Base-by-base conservation (phyloP, 1,140 invertebrate species). In the Apis laboriosa region DNA sequence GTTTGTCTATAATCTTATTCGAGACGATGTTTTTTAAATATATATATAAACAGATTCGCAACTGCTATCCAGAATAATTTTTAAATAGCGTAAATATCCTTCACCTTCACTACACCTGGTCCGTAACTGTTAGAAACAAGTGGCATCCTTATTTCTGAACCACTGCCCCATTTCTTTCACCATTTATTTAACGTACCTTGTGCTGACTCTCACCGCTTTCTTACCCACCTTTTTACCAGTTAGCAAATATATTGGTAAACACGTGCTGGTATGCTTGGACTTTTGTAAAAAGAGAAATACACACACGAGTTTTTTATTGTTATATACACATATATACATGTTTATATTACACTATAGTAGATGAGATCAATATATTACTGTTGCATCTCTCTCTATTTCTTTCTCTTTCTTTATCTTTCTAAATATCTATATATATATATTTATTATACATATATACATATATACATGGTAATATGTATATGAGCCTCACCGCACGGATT, bases 201-300 rank as follows among this genome's bases (percentile, higher is more conserved):
- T 88, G 92, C 90, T 93, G 87, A 93, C 76, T 92, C 72, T 92
- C 91, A 93, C 92, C 78, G 93, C 92, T 93, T 89, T 92, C 89
- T 91, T 91, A 84, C 61, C 88, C 85, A 92, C 88, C 88, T 90
- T 90, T 91, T 88, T n/a, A 88, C 85, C 83, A 90, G 73, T 92
- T 92, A 91, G 92, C 84, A 90, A 88, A 85, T 84, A 83, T 84
- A 72, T 89, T 87, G 85, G 68, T 88, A 90, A 43, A 90, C 83
- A 90, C 81, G 83, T 89, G 85, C 86, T 88, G 88, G 83, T 90
- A 90, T 90, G 88, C 85, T 90, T 90, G 83, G 34, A 88, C 61
- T 88, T 81, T 87, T 88, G 80, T 86, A 84, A 58, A 88, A 85
- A 88, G 61, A 85, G 74, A 77, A 88, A 72, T 81, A 81, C 79